phyloP scores from a whole-genome alignment of 1,140 invertebrate genomes.

The Vanessa tameamea region DNA sequence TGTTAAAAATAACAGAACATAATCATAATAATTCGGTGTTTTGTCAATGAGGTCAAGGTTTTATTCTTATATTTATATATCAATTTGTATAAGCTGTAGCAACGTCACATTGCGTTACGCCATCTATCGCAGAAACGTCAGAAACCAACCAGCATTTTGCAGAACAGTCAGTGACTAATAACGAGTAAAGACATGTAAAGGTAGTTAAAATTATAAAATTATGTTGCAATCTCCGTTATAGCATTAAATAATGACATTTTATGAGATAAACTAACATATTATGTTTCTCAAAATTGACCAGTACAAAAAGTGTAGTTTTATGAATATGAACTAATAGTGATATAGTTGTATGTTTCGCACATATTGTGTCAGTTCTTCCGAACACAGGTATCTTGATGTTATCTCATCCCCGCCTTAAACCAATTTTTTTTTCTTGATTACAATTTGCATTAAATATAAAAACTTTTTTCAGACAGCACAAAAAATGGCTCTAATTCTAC shows the following conservation, averaged over 20 bases:
- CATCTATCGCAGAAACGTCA: conserved; percentile 30
- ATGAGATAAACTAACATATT: conserved; percentile 32
- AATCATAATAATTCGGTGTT: conserved; percentile 5
- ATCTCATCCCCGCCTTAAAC: conserved; percentile 44
- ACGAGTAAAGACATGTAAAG: conserved; percentile 23
- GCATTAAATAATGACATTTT: conserved; percentile 23
- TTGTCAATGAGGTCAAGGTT: conserved; percentile 31
- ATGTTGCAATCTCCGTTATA: conserved; percentile 32
- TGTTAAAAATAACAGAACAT: too few species aligned
- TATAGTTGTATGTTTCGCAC: conserved; percentile 31
- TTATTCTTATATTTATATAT: conserved; percentile 12
- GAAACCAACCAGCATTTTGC: not conserved
- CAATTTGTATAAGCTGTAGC: conserved; percentile 21
- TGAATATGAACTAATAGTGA: conserved; percentile 31
- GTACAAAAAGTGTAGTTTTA: conserved; percentile 8
- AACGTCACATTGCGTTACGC: conserved; percentile 29
- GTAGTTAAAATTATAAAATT: conserved; percentile 32
- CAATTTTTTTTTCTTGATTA: conserved; percentile 27
- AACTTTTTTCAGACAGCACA: conserved; percentile 65
- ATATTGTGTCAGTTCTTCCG: conserved; percentile 36
- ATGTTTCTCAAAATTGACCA: conserved; percentile 16
- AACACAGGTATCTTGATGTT: conserved; percentile 44
- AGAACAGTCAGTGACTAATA: conserved; percentile 33
- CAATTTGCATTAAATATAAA: conserved; percentile 2
- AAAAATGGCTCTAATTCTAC: conserved; percentile 78